Conservation (phyloP, 2,797 vertebrate genomes). For the Tokudaia tokunoshimensis region DNA sequence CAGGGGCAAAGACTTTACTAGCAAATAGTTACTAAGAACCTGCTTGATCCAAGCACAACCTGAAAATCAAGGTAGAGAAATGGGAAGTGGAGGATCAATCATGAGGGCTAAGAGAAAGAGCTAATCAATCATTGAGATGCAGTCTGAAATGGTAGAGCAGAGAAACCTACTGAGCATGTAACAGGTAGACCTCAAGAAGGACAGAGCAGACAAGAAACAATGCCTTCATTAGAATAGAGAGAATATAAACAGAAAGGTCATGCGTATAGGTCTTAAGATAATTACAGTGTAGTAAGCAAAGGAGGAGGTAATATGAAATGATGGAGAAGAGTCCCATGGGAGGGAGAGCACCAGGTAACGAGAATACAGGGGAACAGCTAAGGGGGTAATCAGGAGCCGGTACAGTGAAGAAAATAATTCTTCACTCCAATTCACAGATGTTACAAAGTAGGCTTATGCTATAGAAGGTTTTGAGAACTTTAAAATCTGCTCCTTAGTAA, state of each 20-base stretch:
- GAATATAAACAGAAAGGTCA: neutral
- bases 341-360: neutral
- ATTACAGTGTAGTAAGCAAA: neutral
- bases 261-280: neutral
- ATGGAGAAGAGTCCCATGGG: too few species aligned
- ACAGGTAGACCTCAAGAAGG: neutral
- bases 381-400: rapidly evolving
- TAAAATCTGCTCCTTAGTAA: neutral
- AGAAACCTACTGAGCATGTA: neutral
- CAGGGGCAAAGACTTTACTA: neutral
- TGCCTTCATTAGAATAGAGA: neutral
- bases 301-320: neutral
- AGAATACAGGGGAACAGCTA: neutral
- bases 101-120: neutral
- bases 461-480: neutral
- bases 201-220: neutral
- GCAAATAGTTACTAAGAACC: neutral
- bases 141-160: neutral
- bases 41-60: neutral
- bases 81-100: neutral
- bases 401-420: neutral
- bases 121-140: neutral
- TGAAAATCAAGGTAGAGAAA: neutral
- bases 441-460: neutral
- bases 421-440: neutral